Evolutionary conservation across 2,797 vertebrate genomes (phyloP).

Genomic region (Danio choprae): DNA sequence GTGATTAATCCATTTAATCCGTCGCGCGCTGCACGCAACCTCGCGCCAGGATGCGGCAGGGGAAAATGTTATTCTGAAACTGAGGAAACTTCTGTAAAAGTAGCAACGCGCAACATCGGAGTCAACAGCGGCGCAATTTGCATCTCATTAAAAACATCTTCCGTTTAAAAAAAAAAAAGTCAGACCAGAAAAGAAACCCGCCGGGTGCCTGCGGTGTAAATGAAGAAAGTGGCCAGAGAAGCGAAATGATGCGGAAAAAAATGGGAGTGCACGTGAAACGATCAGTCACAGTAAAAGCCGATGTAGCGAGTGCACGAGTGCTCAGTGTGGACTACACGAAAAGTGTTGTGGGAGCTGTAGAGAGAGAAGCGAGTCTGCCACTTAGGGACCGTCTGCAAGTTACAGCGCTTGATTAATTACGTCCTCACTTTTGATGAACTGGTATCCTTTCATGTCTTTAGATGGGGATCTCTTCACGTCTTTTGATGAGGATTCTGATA

Average conservation of each 20-base stretch:
- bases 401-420: conserved; percentile 22
- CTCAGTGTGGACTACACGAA: conserved; percentile 25
- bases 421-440: conserved; percentile 15
- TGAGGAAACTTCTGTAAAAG: conserved; percentile 39
- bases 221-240: conserved; percentile 13
- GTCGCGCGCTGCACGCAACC: conserved; percentile 34
- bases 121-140: conserved; percentile 3
- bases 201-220: background rate
- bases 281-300: background rate
- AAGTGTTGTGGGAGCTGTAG: conserved; percentile 34
- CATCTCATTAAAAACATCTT: conserved; percentile 33
- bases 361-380: conserved; percentile 7
- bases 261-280: conserved; percentile 17
- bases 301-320: conserved; percentile 24
- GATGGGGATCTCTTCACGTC: background rate
- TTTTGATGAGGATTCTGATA: background rate
- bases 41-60: conserved; percentile 39
- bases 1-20: conserved; percentile 54
- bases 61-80: background rate
- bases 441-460: conserved; percentile 15
- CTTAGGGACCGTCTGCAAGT: conserved; percentile 55
- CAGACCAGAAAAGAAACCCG: background rate
- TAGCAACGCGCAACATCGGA: conserved; percentile 18
- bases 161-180: conserved; percentile 3
- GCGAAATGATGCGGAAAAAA: conserved; percentile 9